phyloP scores from a whole-genome alignment of 2,797 vertebrate genomes.

The Mus caroli region DNA sequence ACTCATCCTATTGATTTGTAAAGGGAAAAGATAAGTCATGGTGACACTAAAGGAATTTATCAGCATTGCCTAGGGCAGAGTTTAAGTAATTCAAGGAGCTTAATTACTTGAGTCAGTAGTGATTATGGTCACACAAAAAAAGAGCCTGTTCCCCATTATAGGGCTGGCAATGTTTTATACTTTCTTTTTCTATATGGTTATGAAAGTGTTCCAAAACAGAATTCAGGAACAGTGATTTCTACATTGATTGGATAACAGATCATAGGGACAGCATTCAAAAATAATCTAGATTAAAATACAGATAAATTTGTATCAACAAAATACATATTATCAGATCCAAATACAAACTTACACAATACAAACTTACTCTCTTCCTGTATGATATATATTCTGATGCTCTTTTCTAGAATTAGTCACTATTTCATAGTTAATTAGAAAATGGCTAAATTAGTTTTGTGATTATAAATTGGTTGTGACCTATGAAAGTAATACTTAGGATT shows the following conservation, averaged over 20 bases:
- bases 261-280: background rate
- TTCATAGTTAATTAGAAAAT: constrained; percentile 18
- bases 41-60: background rate
- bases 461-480: background rate
- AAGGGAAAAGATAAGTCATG: background rate
- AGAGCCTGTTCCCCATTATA: background rate
- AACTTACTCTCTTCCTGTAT: background rate
- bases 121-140: background rate
- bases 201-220: background rate
- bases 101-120: constrained; percentile 23
- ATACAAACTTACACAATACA: background rate
- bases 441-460: constrained; percentile 4
- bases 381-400: background rate
- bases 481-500: background rate
- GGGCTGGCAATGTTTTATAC: background rate
- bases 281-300: background rate
- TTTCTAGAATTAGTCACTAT: background rate
- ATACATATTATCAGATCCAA: background rate
- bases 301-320: background rate
- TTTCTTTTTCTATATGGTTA: background rate
- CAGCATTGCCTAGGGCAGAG: background rate
- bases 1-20: constrained; percentile 68
- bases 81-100: constrained; percentile 33
- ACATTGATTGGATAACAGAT: background rate
- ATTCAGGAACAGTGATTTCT: background rate